Percentiles rank a stretch among this genome's conserved stretches.
These are phyloP conservation scores for Drosophila murphyi DNA, from an alignment of 1,140 invertebrate genomes.

Conservation along the genomic window DNA sequence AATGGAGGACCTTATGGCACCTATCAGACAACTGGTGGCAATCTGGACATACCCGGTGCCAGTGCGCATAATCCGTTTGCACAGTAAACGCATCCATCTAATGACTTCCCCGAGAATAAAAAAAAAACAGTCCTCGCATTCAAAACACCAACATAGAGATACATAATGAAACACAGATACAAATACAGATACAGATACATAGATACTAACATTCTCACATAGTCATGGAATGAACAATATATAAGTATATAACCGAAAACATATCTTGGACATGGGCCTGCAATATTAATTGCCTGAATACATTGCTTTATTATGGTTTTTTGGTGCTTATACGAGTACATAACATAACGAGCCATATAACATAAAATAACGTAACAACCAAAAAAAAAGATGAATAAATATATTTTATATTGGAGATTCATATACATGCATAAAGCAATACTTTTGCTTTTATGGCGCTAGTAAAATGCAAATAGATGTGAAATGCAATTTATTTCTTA, in stretches of 20 bases:
- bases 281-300: conserved; percentile 72
- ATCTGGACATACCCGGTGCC: conserved; percentile 87
- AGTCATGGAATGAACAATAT: conserved; percentile 42
- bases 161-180: conserved; percentile 4
- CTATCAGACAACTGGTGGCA: conserved; percentile 88
- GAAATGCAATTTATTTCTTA: conserved; percentile 14
- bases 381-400: conserved; percentile 48
- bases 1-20: conserved; percentile 88
- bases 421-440: conserved; percentile 42
- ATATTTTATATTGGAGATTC: conserved; percentile 69
- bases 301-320: conserved; percentile 74
- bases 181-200: not conserved
- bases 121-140: conserved; percentile 41
- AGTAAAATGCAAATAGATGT: not conserved
- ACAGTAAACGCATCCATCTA: conserved; percentile 65
- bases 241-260: conserved; percentile 72
- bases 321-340: conserved; percentile 42
- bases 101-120: conserved; percentile 24
- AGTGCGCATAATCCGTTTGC: conserved; percentile 78
- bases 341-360: conserved; percentile 34
- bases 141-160: conserved; percentile 10
- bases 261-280: conserved; percentile 84
- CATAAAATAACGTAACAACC: conserved; percentile 33
- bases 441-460: conserved; percentile 15
- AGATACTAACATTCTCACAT: conserved; percentile 11